A percentile compares a stretch with the other conserved stretches of the same genome.
These are phyloP conservation scores for Xylocampa areola DNA, from an alignment of 2,888 invertebrate species.

Conservation along the genomic window DNA sequence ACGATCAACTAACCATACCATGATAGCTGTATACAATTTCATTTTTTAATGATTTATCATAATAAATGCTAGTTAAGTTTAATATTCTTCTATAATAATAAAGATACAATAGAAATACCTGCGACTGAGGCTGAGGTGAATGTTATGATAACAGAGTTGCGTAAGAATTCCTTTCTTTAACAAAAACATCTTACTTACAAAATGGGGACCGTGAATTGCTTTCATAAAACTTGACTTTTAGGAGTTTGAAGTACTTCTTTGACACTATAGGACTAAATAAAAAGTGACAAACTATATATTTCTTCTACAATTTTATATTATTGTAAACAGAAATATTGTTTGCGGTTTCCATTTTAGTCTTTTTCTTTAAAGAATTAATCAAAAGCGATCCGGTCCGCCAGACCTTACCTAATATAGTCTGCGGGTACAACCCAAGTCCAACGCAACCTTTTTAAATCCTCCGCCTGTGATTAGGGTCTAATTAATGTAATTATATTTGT, in stretches of 20 bases:
- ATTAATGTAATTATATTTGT: constrained; percentile 65
- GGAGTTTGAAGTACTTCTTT: too few species aligned
- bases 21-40: constrained; percentile 7
- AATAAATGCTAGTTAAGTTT: constrained; percentile 17
- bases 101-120: constrained; percentile 50
- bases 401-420: constrained; percentile 57
- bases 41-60: constrained; percentile 5
- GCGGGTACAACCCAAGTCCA: constrained; percentile 38
- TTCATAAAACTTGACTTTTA: too few species aligned
- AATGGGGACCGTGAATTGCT: constrained; percentile 5
- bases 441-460: constrained; percentile 45
- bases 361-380: constrained; percentile 53
- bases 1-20: neutral
- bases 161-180: constrained; percentile 23
- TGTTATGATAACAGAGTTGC: constrained; percentile 51
- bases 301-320: constrained; percentile 10
- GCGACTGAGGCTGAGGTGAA: constrained; percentile 22
- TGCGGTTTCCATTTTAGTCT: constrained; percentile 18
- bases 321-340: constrained; percentile 35
- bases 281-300: neutral
- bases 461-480: constrained; percentile 62
- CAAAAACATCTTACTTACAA: constrained; percentile 16
- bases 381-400: constrained; percentile 21
- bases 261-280: neutral
- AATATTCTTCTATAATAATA: constrained; percentile 36